Evolutionary conservation across 2,113 vertebrate species (phyloP), one percentile per base, ranked within the genome.

Genomic region (Thunnus thynnus): DNA sequence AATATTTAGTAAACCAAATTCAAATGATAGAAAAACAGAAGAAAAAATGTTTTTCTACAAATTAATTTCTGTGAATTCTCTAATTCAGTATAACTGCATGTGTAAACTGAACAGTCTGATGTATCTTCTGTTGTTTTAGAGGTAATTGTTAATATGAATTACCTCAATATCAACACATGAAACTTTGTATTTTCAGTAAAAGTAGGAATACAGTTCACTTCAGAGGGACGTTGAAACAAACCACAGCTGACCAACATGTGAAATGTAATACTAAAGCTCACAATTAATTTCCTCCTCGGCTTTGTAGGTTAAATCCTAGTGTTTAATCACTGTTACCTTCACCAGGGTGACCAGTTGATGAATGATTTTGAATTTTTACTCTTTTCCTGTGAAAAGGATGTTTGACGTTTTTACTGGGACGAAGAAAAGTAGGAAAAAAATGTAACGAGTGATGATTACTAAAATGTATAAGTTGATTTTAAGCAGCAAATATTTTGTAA

Each of bases 231-330:
- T 22, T 20, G 3, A 32, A 72, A 73, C 44, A 78, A 68, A 73
- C 52, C 47, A n/a, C 4, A 46, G 65, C 64, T 36, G 12, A 18
- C 1, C n/a, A 25, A 14, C 47, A 41, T 36, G 13, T 70, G 22
- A 78, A 66, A 70, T 61, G 2, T 65, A 70, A 68, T 30, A 22
- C 63, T 1, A 3, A 52, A 61, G 14, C 46, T 64, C 47, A 50
- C 17, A 64, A 30, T 72, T 25, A 61, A 55, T 14, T 5, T 16
- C 69, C 63, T 56, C 6, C 22, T 62, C 60, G 65, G 67, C 16
- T 58, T 71, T 80, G 27, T 62, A 51, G 27, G 27, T 30, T 30
- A 30, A 30, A 4, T 30, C 27, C 27, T 30, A 30, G 27, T 30
- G 27, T 30, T 30, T 30, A 30, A 30, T 4, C 27, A 30, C 27